Conservation (phyloP, 2,797 vertebrate species). For the Helicolenus hilgendorfi region DNA sequence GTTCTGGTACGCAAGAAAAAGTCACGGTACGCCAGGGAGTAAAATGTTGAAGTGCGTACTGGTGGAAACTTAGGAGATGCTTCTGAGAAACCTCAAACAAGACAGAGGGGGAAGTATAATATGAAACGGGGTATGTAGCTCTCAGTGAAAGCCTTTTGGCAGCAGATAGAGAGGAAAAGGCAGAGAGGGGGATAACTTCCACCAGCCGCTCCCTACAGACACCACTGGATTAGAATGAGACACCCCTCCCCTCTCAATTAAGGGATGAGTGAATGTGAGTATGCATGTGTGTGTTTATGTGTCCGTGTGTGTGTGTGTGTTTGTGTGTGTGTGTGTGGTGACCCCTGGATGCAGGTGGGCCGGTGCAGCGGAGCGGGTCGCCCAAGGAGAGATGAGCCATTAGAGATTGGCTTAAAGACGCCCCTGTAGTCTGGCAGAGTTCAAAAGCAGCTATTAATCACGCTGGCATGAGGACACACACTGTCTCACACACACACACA, state of each 20-base stretch:
- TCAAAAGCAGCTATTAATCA: constrained; percentile 88
- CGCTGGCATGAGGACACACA: constrained; percentile 43
- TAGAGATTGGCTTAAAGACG: constrained; percentile 76
- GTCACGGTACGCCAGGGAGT: too few species aligned
- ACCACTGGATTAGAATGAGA: constrained; percentile 42
- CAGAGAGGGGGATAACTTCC: constrained; percentile 7
- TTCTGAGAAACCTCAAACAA: constrained; percentile 51
- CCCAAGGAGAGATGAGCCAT: constrained; percentile 79
- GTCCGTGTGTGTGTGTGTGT: too few species aligned
- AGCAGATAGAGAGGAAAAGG: constrained; percentile 1
- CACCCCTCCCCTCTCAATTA: constrained; percentile 49
- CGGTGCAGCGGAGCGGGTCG: constrained; percentile 57
- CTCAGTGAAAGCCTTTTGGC: constrained; percentile 17
- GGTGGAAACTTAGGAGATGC: constrained; percentile 15
- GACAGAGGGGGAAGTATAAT: constrained; percentile 39
- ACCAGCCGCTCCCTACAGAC: constrained; percentile 3
- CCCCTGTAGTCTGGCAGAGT: constrained; percentile 67
- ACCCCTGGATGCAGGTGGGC: constrained; percentile 49
- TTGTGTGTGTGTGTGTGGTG: constrained; percentile 19
- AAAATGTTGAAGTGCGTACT: too few species aligned
- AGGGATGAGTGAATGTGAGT: constrained; percentile 10
- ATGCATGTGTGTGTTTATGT: neutral
- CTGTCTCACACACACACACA: neutral
- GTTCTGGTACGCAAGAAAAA: too few species aligned
- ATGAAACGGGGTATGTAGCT: constrained; percentile 37